These are phyloP conservation scores for Andrena cerasifolii DNA, from an alignment of 1,140 invertebrate species.

Conservation along the genomic window DNA sequence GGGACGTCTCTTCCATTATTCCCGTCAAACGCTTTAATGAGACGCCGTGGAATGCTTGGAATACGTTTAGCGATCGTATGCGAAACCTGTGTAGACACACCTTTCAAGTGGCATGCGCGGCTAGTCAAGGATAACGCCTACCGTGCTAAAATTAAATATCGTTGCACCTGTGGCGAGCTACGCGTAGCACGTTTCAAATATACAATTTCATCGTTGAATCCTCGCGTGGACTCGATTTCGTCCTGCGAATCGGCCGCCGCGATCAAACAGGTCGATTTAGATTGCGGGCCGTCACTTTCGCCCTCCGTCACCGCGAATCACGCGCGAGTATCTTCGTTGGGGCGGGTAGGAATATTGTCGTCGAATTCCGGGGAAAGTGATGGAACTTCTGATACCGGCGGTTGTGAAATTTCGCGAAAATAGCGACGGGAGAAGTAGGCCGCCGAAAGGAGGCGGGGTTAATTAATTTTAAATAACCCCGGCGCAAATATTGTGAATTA, in stretches of 20 bases:
- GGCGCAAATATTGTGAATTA: neutral
- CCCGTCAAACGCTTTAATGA: conserved; percentile 38
- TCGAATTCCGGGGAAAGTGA: too few relatives aligned
- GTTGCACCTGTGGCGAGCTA: conserved; percentile 38
- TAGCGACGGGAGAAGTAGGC: neutral
- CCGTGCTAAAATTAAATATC: conserved; percentile 55
- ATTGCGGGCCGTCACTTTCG: neutral
- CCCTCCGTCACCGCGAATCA: too few relatives aligned
- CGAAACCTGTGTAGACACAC: conserved; percentile 43
- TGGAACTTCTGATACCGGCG: too few relatives aligned
- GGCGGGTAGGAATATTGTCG: too few relatives aligned
- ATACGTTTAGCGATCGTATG: conserved; percentile 42
- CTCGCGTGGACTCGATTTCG: neutral
- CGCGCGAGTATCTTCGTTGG: too few relatives aligned
- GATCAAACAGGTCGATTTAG: neutral
- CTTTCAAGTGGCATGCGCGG: conserved; percentile 39
- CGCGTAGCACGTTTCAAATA: conserved; percentile 42
- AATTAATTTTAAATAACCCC: neutral
- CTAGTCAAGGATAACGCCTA: conserved; percentile 57
- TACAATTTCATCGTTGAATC: conserved; percentile 35
- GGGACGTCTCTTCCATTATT: conserved; percentile 36
- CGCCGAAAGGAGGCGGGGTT: neutral
- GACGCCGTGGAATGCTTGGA: conserved; percentile 38
- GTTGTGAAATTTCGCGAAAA: too few relatives aligned
- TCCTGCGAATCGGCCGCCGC: neutral